Evolutionary conservation across 2,797 vertebrate genomes (phyloP).

Genomic region (Sebastes cheni): DNA sequence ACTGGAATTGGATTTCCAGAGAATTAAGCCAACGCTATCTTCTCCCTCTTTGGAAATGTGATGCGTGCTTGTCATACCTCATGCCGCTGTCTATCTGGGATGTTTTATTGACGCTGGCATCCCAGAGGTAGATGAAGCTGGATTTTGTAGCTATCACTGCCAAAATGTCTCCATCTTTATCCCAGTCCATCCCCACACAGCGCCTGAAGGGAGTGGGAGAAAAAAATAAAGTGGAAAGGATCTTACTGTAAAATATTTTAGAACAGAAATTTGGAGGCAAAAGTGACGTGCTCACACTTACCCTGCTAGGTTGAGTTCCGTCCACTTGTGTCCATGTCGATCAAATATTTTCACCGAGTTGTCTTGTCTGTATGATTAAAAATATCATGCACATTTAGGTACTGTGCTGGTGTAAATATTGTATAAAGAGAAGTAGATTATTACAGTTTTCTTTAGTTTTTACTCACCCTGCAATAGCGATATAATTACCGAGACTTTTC

Average conservation of each 20-base stretch:
- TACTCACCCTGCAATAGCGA: constrained; percentile 94
- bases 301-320: constrained; percentile 92
- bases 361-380: constrained; percentile 83
- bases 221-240: background rate
- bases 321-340: constrained; percentile 94
- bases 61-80: constrained; percentile 77
- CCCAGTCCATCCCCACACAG: constrained; percentile 95
- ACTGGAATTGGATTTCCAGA: background rate
- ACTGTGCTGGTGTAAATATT: background rate
- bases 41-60: background rate
- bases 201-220: constrained; percentile 40
- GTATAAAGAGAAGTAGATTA: background rate
- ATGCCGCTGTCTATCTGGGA: constrained; percentile 94
- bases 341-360: constrained; percentile 94
- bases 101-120: constrained; percentile 93
- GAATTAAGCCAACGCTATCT: background rate
- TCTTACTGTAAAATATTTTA: background rate
- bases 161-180: constrained; percentile 95
- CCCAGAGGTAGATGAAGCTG: constrained; percentile 91
- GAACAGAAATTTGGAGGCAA: background rate
- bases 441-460: background rate
- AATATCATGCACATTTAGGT: background rate
- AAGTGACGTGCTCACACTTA: constrained; percentile 67
- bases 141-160: constrained; percentile 95
- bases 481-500: constrained; percentile 91